These are phyloP conservation scores for Dreissena rostriformis DNA, from an alignment of 1,140 invertebrate genomes.

Conservation along the genomic window DNA sequence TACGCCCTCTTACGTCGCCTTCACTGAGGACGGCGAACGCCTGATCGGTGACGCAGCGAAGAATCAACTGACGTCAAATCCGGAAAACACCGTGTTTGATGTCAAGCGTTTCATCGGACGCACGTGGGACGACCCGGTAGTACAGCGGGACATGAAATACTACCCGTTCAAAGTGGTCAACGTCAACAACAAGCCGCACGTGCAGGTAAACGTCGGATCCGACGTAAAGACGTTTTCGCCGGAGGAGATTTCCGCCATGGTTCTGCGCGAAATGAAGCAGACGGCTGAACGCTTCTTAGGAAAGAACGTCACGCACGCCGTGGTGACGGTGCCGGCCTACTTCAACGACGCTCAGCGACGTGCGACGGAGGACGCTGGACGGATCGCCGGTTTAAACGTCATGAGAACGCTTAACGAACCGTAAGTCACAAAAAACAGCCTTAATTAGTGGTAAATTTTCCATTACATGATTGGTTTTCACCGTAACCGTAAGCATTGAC, in stretches of 20 bases:
- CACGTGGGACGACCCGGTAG: slow-evolving; percentile 93
- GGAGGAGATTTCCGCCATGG: slow-evolving; percentile 99
- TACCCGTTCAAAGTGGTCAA: slow-evolving; percentile 95
- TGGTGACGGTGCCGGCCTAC: slow-evolving; percentile 98
- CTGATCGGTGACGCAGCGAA: slow-evolving; percentile 99
- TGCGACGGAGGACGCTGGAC: slow-evolving; percentile 93
- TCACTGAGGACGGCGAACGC: slow-evolving; percentile 96
- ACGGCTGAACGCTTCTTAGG: slow-evolving; percentile 98
- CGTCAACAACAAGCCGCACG: slow-evolving; percentile 92
- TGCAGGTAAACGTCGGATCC: slow-evolving; percentile 85
- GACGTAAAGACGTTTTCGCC: slow-evolving; percentile 94
- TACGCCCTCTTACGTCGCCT: slow-evolving; percentile 98
- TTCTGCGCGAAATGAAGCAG: slow-evolving; percentile 98
- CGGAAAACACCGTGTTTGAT: slow-evolving; percentile 98
- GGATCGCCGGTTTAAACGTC: slow-evolving; percentile 94
- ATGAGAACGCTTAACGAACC: slow-evolving; percentile 99
- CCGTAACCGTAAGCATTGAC: too few relatives aligned
- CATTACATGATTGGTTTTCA: too few relatives aligned
- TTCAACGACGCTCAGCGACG: slow-evolving; percentile 99
- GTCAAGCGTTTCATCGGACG: slow-evolving; percentile 98
- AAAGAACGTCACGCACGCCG: slow-evolving; percentile 96
- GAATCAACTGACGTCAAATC: slow-evolving; percentile 98
- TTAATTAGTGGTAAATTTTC: too few relatives aligned
- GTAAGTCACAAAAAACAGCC: slow-evolving; percentile 68
- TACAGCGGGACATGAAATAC: slow-evolving; percentile 96